Conservation (phyloP, 2,888 invertebrate species). For the Ichneumoninae sp. region DNA sequence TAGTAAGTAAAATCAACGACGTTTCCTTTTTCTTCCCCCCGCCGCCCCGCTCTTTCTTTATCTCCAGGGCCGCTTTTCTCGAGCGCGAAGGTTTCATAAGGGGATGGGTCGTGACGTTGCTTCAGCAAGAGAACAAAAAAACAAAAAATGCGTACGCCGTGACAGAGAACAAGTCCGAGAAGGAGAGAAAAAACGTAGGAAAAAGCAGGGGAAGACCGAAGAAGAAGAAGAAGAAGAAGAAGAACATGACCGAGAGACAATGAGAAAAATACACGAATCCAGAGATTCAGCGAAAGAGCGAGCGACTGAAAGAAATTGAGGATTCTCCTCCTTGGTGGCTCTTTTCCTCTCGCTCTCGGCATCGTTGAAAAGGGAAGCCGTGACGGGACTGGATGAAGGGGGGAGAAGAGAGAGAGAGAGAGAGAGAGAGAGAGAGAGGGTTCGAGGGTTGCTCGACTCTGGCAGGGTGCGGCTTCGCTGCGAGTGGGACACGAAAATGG, state of each 20-base stretch:
- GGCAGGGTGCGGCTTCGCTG: slow-evolving; percentile 58
- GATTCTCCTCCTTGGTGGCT: slow-evolving; percentile 3
- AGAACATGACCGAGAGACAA: slow-evolving; percentile 47
- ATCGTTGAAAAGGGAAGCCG: slow-evolving; percentile 47
- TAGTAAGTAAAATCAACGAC: slow-evolving; percentile 61
- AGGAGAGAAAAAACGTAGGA: slow-evolving; percentile 13
- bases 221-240: background rate
- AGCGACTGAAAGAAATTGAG: slow-evolving; percentile 12
- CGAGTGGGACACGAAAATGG: slow-evolving; percentile 63
- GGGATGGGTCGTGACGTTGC: slow-evolving; percentile 45
- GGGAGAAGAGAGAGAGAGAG: slow-evolving; percentile 36
- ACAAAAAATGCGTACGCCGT: slow-evolving; percentile 29
- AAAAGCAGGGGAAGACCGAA: background rate
- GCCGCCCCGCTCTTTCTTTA: slow-evolving; percentile 7
- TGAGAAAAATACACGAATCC: slow-evolving; percentile 64
- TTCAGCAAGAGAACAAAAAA: slow-evolving; percentile 18
- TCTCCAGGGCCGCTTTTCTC: slow-evolving; percentile 44
- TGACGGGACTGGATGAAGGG: slow-evolving; percentile 64
- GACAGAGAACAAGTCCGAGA: slow-evolving; percentile 40
- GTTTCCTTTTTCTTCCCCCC: slow-evolving; percentile 38
- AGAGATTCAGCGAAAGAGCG: slow-evolving; percentile 44
- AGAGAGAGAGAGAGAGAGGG: slow-evolving; percentile 21
- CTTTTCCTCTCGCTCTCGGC: slow-evolving; percentile 11
- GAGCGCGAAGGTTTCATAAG: slow-evolving; percentile 32
- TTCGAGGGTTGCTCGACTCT: slow-evolving; percentile 26